These are phyloP conservation scores for human (Homo sapiens) DNA, from an alignment of 2,113 vertebrate genomes.

Conservation along the genomic window DNA sequence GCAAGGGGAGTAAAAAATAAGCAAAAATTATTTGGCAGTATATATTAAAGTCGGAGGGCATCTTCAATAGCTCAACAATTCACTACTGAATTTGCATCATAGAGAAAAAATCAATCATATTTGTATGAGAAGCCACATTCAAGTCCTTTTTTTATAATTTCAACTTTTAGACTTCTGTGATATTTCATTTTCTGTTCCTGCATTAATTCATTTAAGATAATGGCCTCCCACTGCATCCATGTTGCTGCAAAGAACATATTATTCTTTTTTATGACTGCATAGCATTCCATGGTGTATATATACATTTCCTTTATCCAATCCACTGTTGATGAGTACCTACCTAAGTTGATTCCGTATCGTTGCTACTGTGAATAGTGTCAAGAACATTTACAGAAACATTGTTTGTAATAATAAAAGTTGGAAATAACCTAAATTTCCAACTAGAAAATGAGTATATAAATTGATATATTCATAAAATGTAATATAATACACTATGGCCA, in stretches of 20 bases:
- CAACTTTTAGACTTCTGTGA: too few relatives aligned
- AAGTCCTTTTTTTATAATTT: too few relatives aligned
- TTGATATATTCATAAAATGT: neutral
- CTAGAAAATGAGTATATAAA: neutral
- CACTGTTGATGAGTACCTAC: too few relatives aligned
- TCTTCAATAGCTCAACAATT: neutral
- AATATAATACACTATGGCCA: neutral
- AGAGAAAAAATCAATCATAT: neutral
- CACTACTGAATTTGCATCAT: neutral
- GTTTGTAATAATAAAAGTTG: neutral
- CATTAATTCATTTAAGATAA: too few relatives aligned
- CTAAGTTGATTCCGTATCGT: too few relatives aligned
- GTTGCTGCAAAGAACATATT: too few relatives aligned
- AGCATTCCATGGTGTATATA: too few relatives aligned
- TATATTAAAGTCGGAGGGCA: neutral
- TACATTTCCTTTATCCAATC: too few relatives aligned
- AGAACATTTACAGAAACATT: neutral
- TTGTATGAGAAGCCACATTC: neutral
- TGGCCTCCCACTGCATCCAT: too few relatives aligned
- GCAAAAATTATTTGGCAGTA: neutral
- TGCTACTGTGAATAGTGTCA: neutral
- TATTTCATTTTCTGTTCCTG: too few relatives aligned
- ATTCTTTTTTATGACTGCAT: too few relatives aligned
- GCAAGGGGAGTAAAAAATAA: neutral
- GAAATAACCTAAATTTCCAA: neutral